Evolutionary conservation across 2,888 invertebrate genomes (phyloP), one percentile per base, ranked within the genome.

Genomic region (Agrochola lota): DNA sequence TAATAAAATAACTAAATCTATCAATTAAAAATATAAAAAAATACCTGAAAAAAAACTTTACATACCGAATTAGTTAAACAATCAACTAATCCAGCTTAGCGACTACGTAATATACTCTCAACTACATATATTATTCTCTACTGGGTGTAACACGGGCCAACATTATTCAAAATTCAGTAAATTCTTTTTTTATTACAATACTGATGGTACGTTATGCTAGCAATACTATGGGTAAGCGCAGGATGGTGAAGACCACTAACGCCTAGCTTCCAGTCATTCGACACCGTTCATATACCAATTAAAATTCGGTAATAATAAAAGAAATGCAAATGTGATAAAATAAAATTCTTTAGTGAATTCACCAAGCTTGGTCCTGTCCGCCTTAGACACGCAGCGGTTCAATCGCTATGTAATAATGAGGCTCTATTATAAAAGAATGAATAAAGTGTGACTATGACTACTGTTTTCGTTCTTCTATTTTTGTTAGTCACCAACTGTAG

Each of bases 361-460:
- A 46, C 20, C 52, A n/a, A 62, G 40, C n/a, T 62, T 30, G n/a
- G n/a, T 76, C 9, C 40, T 9, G 46, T 40, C 55, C 35, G 30
- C 23, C 30, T 40, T 43, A 52, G 26, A 60, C 9, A 9, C 46
- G 15, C 59, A 23, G 40, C 40, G 4, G 9, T n/a, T 76, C n/a
- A 62, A 23, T 62, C 6, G 30, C 30, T 52, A 75, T 75, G 17
- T 52, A 60, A 75, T 59, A 75, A 49, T 52, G 49, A 70, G 26
- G 49, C 26, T 40, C 26, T 40, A 23, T 23, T 74, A 52, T 60
- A 17, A 40, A 75, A 75, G 11, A 26, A 49, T 60, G 23, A 26
- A 49, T 49, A 9, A n/a, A 57, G 15, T 74, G n/a, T 49, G n/a
- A 35, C 15, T 57, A n/a, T 59, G 12, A 20, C 17, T 43, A 26